Conservation (phyloP, 2,797 vertebrate genomes). For the Sylvilagus floridanus region DNA sequence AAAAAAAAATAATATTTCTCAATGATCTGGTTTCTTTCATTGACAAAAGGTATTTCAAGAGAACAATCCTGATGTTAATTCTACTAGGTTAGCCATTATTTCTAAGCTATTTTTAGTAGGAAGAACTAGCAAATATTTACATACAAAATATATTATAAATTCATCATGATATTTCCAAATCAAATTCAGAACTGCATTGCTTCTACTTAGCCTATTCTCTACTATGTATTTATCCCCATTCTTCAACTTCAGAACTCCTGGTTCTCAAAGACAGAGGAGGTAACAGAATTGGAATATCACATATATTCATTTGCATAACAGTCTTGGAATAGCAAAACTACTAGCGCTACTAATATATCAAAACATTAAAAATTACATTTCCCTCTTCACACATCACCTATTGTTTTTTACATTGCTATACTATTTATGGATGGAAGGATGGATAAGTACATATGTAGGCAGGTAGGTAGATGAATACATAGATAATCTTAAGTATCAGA, state of each 20-base stretch:
- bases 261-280: slow-evolving; percentile 1
- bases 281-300: not conserved
- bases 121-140: slow-evolving; percentile 10
- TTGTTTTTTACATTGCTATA: not conserved
- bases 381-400: not conserved
- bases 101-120: not conserved
- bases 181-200: not conserved
- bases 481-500: not conserved
- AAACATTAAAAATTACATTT: not conserved
- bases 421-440: not conserved
- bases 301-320: not conserved
- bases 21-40: not conserved
- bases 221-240: not conserved
- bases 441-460: too few relatives aligned
- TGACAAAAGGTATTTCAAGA: not conserved
- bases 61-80: not conserved
- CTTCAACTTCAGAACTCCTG: not conserved
- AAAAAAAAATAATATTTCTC: too few relatives aligned
- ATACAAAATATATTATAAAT: not conserved
- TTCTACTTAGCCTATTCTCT: not conserved
- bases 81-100: not conserved
- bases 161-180: not conserved
- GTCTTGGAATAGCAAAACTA: not conserved
- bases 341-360: not conserved
- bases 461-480: too few relatives aligned